Conservation (phyloP, 1,140 invertebrate species). For the Meteorus sp. region DNA sequence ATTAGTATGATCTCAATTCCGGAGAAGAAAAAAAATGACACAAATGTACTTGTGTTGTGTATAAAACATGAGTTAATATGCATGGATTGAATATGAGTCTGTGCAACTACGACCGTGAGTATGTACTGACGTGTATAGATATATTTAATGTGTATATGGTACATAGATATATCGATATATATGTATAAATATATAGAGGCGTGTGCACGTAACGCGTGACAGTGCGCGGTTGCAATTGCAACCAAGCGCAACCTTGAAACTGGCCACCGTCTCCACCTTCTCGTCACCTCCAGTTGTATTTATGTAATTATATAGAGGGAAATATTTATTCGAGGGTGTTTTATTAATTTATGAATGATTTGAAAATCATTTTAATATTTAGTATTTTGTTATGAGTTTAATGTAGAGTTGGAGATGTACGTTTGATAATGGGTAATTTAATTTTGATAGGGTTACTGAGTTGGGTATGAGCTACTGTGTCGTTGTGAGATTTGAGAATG, state of each 20-base stretch:
- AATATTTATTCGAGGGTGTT: slow-evolving; percentile 7
- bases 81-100: no score
- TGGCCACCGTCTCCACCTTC: slow-evolving; percentile 34
- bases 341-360: no score
- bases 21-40: neutral
- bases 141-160: neutral
- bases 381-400: no score
- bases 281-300: slow-evolving; percentile 31
- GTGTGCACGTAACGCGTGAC: slow-evolving; percentile 23
- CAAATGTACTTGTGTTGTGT: no score
- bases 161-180: neutral
- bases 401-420: no score
- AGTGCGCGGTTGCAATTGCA: slow-evolving; percentile 26
- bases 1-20: no score
- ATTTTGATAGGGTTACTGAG: no score
- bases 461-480: no score
- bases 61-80: no score
- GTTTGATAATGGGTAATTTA: no score
- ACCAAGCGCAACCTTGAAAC: slow-evolving; percentile 41
- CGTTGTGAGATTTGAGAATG: no score
- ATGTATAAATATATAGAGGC: neutral
- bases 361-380: no score
- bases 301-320: slow-evolving; percentile 13
- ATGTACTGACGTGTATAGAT: neutral
- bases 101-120: slow-evolving; percentile 11